Conservation (phyloP, 2,113 vertebrate species). For the Speoplatyrhinus poulsoni region DNA sequence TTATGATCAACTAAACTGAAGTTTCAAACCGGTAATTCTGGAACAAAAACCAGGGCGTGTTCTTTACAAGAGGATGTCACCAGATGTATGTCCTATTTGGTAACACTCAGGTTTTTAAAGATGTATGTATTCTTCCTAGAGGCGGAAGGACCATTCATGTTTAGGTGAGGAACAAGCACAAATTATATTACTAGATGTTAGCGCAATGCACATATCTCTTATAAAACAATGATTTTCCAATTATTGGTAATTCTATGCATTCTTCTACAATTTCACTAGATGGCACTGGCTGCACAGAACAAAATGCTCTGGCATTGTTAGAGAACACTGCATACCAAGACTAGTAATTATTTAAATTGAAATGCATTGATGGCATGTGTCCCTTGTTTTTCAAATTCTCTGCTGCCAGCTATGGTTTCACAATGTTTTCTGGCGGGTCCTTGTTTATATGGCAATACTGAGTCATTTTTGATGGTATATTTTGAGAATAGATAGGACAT, state of each 20-base stretch:
- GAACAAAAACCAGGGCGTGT: no score
- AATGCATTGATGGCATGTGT: not conserved
- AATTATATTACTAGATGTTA: no score
- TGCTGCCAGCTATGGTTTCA: slow-evolving; percentile 20
- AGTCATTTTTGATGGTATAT: slow-evolving; percentile 41
- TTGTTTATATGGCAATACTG: slow-evolving; percentile 56
- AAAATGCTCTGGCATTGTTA: not conserved
- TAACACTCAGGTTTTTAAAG: no score
- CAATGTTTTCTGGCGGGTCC: slow-evolving; percentile 40
- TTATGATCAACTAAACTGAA: no score
- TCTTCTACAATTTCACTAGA: slow-evolving; percentile 23
- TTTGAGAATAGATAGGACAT: slow-evolving; percentile 50
- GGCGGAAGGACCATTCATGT: no score
- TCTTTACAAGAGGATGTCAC: no score
- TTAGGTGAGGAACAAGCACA: no score
- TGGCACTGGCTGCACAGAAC: slow-evolving; percentile 18
- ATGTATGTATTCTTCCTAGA: no score
- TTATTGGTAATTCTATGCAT: slow-evolving; percentile 1
- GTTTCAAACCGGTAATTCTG: no score
- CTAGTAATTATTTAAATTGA: not conserved
- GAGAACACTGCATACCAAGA: not conserved
- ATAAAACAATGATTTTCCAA: no score
- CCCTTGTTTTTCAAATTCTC: not conserved
- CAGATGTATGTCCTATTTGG: no score
- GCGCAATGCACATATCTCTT: no score